Percentiles rank a stretch among this genome's conserved stretches.
phyloP scores from a whole-genome alignment of 2,797 vertebrate species.

The Parauchenoglanis ngamensis region DNA sequence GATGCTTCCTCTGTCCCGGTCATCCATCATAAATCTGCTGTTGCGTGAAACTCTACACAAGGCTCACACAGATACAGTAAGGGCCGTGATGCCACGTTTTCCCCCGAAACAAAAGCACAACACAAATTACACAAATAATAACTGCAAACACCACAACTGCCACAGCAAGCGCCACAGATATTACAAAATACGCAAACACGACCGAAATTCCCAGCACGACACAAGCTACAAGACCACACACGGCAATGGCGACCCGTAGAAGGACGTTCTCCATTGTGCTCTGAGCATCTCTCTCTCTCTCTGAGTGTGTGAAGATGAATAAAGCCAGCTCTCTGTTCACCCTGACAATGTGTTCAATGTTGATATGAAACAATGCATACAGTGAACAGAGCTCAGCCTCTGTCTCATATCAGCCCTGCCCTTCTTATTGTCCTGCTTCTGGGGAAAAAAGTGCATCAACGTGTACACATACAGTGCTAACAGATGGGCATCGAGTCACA shows the following conservation, averaged over 20 bases:
- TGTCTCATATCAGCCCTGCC: conserved; percentile 21
- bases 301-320: neutral
- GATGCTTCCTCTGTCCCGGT: neutral
- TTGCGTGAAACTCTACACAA: neutral
- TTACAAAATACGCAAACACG: conserved; percentile 22
- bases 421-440: neutral
- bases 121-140: conserved; percentile 12
- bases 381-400: neutral
- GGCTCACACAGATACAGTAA: neutral
- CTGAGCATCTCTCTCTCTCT: conserved; percentile 1
- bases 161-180: conserved; percentile 4
- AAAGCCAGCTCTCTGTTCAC: conserved; percentile 31
- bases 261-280: conserved; percentile 24
- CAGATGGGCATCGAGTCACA: neutral
- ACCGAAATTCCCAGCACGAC: neutral
- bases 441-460: neutral
- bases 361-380: conserved; percentile 13
- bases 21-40: neutral
- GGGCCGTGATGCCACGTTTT: neutral
- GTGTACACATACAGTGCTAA: neutral
- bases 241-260: neutral
- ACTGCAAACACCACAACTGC: neutral
- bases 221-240: neutral
- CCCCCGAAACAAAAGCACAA: neutral
- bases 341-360: conserved; percentile 39